Evolutionary conservation across 1,140 invertebrate genomes (phyloP), one percentile per base, ranked within the genome.

Genomic region (Vollenhovia emeryi): DNA sequence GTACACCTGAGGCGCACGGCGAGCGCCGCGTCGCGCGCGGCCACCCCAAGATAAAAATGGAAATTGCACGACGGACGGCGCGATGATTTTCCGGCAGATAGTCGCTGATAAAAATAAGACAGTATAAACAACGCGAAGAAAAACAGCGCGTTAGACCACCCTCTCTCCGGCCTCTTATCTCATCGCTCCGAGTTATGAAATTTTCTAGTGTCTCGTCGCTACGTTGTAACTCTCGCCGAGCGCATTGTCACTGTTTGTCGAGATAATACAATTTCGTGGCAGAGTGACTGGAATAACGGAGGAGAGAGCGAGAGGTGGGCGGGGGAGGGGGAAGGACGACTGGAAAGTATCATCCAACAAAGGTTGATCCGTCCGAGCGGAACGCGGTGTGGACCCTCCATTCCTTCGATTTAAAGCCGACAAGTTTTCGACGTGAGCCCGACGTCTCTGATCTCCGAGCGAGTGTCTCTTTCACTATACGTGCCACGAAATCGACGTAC

Each of bases 1-100:
- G 66, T 82, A 82, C 78, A 82, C 78, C 78, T 82, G 78, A 82
- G 78, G 78, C 78, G 66, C 78, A 18, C 24, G 18, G 66, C 21
- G 62, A 24, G 21, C n/a, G n/a, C 33, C n/a, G n/a, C 60, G 33
- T 13, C 57, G 13, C 43, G 36, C 24, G 36, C 66, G 66, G 52
- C 36, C 66, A 71, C 27, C 36, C 66, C 52, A 73, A 82, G 78
- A 82, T 82, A 82, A 82, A 82, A 82, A 82, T 82, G 78, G 78
- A 82, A 82, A 71, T 55, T 80, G 64, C 50, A 69, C 78, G 50
- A 73, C 36, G 78, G 66, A 82, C 68, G 66, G 66, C 66, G 78
- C 66, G 78, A 82, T 82, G 78, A 82, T 82, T 82, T 82, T 82
- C 78, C 78, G 78, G 78, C 66, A 59, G 66, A 82, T 82, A 73